A percentile compares a stretch with the other conserved stretches of the same genome.
These are phyloP conservation scores for Lithobates sylvaticus DNA, from an alignment of 2,797 vertebrate species.

Conservation along the genomic window DNA sequence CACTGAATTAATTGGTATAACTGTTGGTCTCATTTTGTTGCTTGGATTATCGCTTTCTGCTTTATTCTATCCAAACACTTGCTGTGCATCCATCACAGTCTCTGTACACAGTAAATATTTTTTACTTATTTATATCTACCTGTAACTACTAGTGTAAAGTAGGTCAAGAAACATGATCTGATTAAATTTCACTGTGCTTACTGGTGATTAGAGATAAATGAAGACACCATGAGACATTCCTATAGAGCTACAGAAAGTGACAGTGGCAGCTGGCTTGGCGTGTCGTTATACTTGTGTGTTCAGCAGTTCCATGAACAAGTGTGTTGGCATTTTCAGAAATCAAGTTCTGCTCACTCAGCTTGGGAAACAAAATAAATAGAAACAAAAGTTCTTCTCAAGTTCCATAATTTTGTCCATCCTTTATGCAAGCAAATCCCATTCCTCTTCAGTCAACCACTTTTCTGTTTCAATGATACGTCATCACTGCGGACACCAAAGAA, in stretches of 20 bases:
- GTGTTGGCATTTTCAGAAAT: conserved; percentile 73
- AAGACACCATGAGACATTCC: conserved; percentile 69
- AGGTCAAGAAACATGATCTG: conserved; percentile 17
- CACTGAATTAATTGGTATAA: not conserved
- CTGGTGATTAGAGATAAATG: conserved; percentile 34
- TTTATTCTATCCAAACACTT: not conserved
- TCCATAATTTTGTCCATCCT: not conserved
- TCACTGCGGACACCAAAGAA: not conserved
- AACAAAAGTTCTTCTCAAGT: not conserved
- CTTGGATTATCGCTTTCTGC: not conserved
- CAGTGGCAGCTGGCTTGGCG: conserved; percentile 89
- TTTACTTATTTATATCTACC: not conserved
- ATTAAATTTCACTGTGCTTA: conserved; percentile 1
- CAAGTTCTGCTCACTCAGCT: conserved; percentile 56
- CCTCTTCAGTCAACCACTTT: not conserved
- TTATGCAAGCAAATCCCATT: not conserved
- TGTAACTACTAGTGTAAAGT: conserved; percentile 7
- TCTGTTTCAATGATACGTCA: not conserved
- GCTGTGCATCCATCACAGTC: not conserved
- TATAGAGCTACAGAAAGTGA: conserved; percentile 85
- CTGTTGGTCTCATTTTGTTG: not conserved
- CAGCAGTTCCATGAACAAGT: conserved; percentile 71
- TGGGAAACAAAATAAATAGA: not conserved
- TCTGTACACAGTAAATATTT: not conserved
- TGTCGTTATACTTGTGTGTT: conserved; percentile 78